Evolutionary conservation across 1,140 invertebrate genomes (phyloP), one percentile per base, ranked within the genome.

Genomic region (Drosophila obscura): DNA sequence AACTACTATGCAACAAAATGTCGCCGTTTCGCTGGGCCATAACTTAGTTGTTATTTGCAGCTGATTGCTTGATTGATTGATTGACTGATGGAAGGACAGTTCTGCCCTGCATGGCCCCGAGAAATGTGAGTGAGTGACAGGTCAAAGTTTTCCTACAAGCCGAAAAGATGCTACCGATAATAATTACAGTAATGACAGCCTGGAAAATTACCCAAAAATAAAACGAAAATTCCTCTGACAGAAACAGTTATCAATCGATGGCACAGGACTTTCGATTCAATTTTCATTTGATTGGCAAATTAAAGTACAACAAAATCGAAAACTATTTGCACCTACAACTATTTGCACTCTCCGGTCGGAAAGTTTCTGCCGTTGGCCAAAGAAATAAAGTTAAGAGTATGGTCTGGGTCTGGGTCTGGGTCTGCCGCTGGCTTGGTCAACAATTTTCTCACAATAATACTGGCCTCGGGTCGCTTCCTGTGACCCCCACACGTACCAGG

Each of bases 281-380:
- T 74, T 75, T 75, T 75, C 49, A 75, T 75, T 75, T 75, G 72
- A 75, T 75, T 75, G 72, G 72, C 71, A 75, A 75, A 75, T 75
- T 74, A 74, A 74, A 74, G 46, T 53, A 52, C 61, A 69, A 22
- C 57, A 60, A 39, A 39, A 39, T 39, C 35, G 11, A 39, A 64
- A 75, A 75, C 61, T 74, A 75, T 75, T 74, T 74, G 55, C 71
- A 74, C 72, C 72, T 74, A 66, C 71, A 74, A 74, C 72, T 74
- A 35, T 74, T 75, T 66, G 61, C 61, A 53, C 72, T 74, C 61
- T 41, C 28, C 19, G 35, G 35, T 13, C 35, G 61, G 15, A 75
- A 74, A 75, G 72, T 75, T 74, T 73, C 35, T 39, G 59, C 62
- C 59, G 59, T 66, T 58, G 69, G 16, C 41, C 26, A 5, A 39